Base-by-base conservation (phyloP, 2,888 invertebrate genomes). In the Marasmarcha lunaedactyla region DNA sequence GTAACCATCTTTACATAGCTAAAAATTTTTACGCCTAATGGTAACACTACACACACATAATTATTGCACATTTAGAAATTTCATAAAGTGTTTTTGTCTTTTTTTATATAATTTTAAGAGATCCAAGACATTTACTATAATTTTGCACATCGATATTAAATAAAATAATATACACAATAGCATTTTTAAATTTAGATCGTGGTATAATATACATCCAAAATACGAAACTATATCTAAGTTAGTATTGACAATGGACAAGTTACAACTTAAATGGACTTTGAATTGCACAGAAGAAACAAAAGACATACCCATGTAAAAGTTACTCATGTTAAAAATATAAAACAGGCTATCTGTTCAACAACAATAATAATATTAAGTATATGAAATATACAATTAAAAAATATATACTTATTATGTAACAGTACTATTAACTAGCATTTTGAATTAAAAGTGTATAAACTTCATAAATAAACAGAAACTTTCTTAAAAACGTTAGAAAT, bases 1-100 rank as follows among this genome's bases (percentile, higher is more conserved):
- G 55, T 61, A 54, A 61, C 59, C 53, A 67, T 67, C 70, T 55
- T 66, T 65, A 60, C 58, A 52, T 51, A 64, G 69, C 66, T 65
- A 58, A 70, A 64, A n/a, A 66, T 59, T 73, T 76, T 77, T 77
- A 81, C 70, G 76, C 81, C 79, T 81, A 81, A 81, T 69, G 77
- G 78, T 79, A 81, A 81, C 74, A 81, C 84, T 84, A 84, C 83
- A 74, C 84, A 84, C 83, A 84, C 84, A 83, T 77, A 81, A 76
- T 83, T 84, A 84, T 84, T 84, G 84, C 84, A 84, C 84, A 84
- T 83, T 83, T 79, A 84, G 84, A 84, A 83, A 78, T 77, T 84
- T 78, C 68, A 65, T 79, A 79, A 83, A 79, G 72, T 83, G 68
- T 81, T 79, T 79, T 81, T 81, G 72, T 77, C 71, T 77, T 79